A percentile compares a stretch with the other conserved stretches of the same genome.
phyloP scores from a whole-genome alignment of 30 jellyfish, hydroid and myxozoan genomes.

The Aurelia coerulea region DNA sequence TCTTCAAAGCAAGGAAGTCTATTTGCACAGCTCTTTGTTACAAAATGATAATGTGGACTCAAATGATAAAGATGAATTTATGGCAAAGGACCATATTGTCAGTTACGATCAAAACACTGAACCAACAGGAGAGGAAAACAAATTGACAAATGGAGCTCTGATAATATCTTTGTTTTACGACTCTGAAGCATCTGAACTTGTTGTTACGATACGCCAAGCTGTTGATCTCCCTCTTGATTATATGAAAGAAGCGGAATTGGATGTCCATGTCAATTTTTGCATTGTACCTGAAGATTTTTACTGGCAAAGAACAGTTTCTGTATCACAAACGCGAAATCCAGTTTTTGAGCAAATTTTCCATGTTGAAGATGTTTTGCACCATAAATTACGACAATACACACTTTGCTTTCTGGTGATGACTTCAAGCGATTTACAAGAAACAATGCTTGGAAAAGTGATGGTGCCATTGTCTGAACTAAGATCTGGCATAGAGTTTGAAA shows the following conservation, averaged over 20 bases:
- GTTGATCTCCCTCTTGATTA: constrained; percentile 55
- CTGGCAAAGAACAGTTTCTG: constrained; percentile 87
- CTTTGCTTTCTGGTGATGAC: constrained; percentile 88
- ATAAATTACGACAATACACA: constrained; percentile 89
- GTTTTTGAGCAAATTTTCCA: constrained; percentile 76
- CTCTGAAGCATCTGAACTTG: constrained; percentile 68
- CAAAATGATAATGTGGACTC: constrained; percentile 16
- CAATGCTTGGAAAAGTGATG: constrained; percentile 83
- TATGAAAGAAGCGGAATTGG: constrained; percentile 48
- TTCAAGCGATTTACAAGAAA: constrained; percentile 64
- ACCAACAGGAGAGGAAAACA: constrained; percentile 38
- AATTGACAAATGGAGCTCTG: constrained; percentile 56
- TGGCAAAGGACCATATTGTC: constrained; percentile 63
- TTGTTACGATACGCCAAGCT: constrained; percentile 69
- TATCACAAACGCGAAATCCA: constrained; percentile 71
- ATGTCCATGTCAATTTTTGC: constrained; percentile 84
- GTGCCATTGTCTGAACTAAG: constrained; percentile 93
- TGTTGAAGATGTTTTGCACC: constrained; percentile 86
- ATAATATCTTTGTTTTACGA: constrained; percentile 66
- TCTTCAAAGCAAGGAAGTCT: constrained; percentile 47
- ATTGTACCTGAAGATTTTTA: constrained; percentile 95
- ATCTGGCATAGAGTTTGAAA: constrained; percentile 75
- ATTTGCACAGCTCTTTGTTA: constrained; percentile 54
- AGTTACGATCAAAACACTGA: constrained; percentile 86
- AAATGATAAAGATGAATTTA: constrained; percentile 25